These are phyloP conservation scores for Hirundichthys speculiger DNA, from an alignment of 2,113 vertebrate genomes.

Conservation along the genomic window DNA sequence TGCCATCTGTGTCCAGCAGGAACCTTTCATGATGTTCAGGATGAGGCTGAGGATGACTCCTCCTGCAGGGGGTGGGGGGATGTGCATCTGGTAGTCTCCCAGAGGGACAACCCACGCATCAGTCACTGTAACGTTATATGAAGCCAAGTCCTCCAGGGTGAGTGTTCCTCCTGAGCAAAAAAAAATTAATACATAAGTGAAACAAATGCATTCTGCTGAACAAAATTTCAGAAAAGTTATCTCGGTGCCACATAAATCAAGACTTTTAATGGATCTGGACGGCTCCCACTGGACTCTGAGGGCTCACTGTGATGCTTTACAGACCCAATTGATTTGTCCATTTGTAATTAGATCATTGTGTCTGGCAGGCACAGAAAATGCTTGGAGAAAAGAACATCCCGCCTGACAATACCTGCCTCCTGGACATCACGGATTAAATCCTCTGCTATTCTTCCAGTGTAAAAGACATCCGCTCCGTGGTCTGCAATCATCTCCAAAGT, in stretches of 20 bases:
- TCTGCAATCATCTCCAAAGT: slow-evolving; percentile 84
- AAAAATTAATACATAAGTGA: too few species aligned
- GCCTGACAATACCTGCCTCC: slow-evolving; percentile 78
- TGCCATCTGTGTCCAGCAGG: slow-evolving; percentile 10
- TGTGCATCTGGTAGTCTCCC: slow-evolving; percentile 80
- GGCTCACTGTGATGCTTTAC: slow-evolving; percentile 23
- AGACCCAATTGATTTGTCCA: slow-evolving; percentile 33
- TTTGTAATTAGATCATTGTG: slow-evolving; percentile 43
- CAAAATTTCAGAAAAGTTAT: slow-evolving; percentile 11
- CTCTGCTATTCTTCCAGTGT: slow-evolving; percentile 80
- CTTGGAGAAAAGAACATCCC: slow-evolving; percentile 5
- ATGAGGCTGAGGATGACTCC: slow-evolving; percentile 85
- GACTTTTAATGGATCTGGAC: slow-evolving; percentile 20
- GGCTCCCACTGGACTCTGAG: slow-evolving; percentile 22
- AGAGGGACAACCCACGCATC: slow-evolving; percentile 80
- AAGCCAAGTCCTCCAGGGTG: slow-evolving; percentile 81
- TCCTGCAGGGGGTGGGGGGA: slow-evolving; percentile 85
- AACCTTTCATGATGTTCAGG: slow-evolving; percentile 89
- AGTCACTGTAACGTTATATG: slow-evolving; percentile 77
- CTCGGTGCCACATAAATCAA: slow-evolving; percentile 18
- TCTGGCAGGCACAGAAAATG: slow-evolving; percentile 13
- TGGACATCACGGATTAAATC: slow-evolving; percentile 83
- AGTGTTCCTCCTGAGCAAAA: slow-evolving; percentile 78
- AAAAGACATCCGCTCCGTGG: slow-evolving; percentile 82
- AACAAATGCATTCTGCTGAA: slow-evolving; percentile 22